phyloP scores from a whole-genome alignment of 2,113 vertebrate genomes.

The Tragelaphus scriptus region DNA sequence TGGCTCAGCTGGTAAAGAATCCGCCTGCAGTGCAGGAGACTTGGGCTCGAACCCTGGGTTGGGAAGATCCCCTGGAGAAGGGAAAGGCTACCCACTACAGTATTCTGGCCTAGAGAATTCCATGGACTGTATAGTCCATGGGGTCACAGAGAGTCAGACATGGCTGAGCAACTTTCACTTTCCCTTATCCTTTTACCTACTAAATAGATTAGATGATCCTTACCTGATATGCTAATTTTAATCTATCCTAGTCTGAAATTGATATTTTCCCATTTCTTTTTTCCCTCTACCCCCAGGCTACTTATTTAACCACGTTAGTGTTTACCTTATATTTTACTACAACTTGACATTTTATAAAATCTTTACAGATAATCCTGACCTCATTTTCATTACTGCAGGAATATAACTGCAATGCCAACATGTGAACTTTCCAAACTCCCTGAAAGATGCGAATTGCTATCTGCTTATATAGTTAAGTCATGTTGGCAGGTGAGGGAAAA shows the following conservation, averaged over 20 bases:
- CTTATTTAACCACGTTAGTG: background rate
- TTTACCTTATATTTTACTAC: background rate
- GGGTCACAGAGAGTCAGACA: accelerated
- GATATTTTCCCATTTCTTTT: background rate
- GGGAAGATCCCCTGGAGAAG: background rate
- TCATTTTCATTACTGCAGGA: background rate
- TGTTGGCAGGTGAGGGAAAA: background rate
- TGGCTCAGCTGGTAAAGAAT: background rate
- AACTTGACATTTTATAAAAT: background rate
- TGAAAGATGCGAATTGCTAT: slow-evolving; percentile 34
- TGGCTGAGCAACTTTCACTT: background rate
- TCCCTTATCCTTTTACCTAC: background rate
- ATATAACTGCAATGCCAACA: background rate
- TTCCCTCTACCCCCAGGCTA: background rate
- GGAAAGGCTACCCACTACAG: background rate
- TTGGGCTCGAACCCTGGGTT: background rate
- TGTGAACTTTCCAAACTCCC: slow-evolving; percentile 30
- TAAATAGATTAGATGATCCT: background rate
- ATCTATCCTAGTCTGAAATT: background rate
- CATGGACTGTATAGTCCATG: background rate
- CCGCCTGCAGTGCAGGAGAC: background rate
- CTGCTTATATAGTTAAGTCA: slow-evolving; percentile 40
- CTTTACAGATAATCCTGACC: background rate
- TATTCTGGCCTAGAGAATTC: background rate
- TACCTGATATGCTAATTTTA: background rate